phyloP scores from a whole-genome alignment of 2,113 vertebrate genomes.

The Rhinolophus sinicus region DNA sequence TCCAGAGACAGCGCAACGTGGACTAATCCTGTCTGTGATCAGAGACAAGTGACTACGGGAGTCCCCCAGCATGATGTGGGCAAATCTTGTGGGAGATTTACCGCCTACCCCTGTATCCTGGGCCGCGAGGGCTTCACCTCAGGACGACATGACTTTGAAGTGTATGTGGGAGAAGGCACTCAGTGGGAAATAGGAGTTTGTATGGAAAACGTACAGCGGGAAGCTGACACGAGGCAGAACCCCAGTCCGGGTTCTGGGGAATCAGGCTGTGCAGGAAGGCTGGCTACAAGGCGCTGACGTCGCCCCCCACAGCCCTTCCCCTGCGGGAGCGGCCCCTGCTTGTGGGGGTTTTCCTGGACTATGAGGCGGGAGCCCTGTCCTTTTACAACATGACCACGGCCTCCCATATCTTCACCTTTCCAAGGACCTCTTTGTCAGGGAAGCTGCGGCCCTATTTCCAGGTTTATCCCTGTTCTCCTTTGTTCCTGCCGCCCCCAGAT shows the following conservation, averaged over 20 bases:
- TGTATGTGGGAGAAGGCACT: conserved; percentile 65
- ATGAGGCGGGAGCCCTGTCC: neutral
- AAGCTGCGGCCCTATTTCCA: conserved; percentile 56
- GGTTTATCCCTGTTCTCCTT: conserved; percentile 32
- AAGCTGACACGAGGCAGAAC: too few relatives aligned
- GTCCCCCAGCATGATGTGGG: neutral
- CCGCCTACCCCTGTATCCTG: conserved; percentile 23
- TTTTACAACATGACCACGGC: conserved; percentile 52
- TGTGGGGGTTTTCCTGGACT: conserved; percentile 58
- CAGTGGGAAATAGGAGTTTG: conserved; percentile 69
- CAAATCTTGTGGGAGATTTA: conserved; percentile 31
- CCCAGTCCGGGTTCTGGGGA: conserved; percentile 59
- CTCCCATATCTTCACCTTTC: conserved; percentile 69
- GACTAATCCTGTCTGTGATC: conserved; percentile 57
- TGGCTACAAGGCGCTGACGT: neutral
- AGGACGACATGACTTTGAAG: conserved; percentile 72
- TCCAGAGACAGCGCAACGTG: conserved; percentile 54
- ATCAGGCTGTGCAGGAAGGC: neutral
- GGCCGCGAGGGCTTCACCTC: conserved; percentile 65
- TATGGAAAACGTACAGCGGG: neutral
- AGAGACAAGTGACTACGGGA: conserved; percentile 50
- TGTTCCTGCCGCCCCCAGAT: conserved; percentile 2
- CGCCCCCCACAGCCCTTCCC: neutral
- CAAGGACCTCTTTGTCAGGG: neutral
- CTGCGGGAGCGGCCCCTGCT: neutral